Percentiles rank a stretch among this genome's conserved stretches.
phyloP scores from a whole-genome alignment of 2,797 vertebrate species.

The Epinephelus coioides region DNA sequence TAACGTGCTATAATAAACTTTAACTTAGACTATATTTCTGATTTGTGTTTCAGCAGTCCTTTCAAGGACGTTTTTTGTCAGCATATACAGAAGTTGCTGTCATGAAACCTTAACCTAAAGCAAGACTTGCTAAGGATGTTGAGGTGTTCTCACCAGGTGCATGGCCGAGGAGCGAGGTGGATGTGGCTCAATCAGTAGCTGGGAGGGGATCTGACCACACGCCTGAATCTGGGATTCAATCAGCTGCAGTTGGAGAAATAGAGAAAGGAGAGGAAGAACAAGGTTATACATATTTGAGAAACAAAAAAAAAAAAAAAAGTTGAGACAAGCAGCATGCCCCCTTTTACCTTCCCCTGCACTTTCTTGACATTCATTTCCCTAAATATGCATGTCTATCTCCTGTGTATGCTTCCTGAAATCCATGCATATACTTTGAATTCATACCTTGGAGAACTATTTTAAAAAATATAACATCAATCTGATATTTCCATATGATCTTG shows the following conservation, averaged over 20 bases:
- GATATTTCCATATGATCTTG: not conserved
- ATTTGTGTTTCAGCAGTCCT: no score
- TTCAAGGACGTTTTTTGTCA: not conserved
- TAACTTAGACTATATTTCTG: no score
- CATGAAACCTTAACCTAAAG: not conserved
- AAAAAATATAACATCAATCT: not conserved
- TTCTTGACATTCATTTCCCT: not conserved
- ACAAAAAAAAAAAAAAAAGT: slow-evolving; percentile 1
- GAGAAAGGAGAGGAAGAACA: not conserved
- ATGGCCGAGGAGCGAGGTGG: slow-evolving; percentile 97
- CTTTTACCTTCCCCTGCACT: not conserved
- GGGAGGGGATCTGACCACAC: slow-evolving; percentile 95
- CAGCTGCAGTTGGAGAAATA: slow-evolving; percentile 77
- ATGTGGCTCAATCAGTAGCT: slow-evolving; percentile 97
- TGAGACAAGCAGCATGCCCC: not conserved
- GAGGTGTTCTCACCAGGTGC: slow-evolving; percentile 93
- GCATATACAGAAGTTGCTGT: not conserved
- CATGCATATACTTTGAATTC: not conserved
- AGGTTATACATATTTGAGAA: not conserved
- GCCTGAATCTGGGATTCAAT: slow-evolving; percentile 95
- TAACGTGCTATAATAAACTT: no score
- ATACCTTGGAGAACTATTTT: not conserved
- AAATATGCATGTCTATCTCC: not conserved
- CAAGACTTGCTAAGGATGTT: not conserved
- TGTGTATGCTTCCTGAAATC: not conserved